Evolutionary conservation across 2,797 vertebrate genomes (phyloP), one percentile per base, ranked within the genome.

Genomic region (Huso huso): DNA sequence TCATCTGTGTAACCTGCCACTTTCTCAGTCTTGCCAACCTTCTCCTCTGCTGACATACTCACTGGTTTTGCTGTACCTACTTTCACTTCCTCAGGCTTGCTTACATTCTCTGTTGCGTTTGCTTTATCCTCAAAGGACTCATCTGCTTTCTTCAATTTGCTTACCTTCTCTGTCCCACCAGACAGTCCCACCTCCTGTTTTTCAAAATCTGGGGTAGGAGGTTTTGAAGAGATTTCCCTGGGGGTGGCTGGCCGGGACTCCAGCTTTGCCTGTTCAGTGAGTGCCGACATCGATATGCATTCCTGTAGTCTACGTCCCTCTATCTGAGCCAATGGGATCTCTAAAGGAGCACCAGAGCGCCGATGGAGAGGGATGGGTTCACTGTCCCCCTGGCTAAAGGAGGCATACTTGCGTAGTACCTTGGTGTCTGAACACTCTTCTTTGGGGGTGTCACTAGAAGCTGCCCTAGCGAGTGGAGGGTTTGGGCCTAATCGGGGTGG

Each of bases 331-430:
- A 96, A 51, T 0, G 97, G 97, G 70, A 99, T 98, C 83, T 99
- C 97, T 8, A 99, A 75, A 3, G 97, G 97, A 0, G 94, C 96
- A 0, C 97, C 97, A 0, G 91, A 94, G 0, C 96, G 88, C 37
- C 96, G 88, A 71, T 98, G 94, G 69, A 94, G 80, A 62, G 91
- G 79, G 0, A 96, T 90, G 0, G 95, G 94, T 70, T 98, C 96
- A 0, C 90, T 81, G 2, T 99, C 97, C 0, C 95, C 95, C 3
- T 97, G 95, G 63, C 94, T 97, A 72, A 99, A 99, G 67, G 96
- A 99, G 65, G 95, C 93, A 77, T 95, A 96, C 79, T 99, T 99
- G 65, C 93, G 91, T 69, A 99, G 82, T 49, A 86, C 81, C 59
- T 86, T 90, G 0, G 87, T 79, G 81, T 95, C 94, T 0, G 87